Percentiles rank a stretch among this genome's conserved stretches.
These are phyloP conservation scores for Potamarius usumacintae DNA, from an alignment of 2,113 vertebrate species.

Conservation along the genomic window DNA sequence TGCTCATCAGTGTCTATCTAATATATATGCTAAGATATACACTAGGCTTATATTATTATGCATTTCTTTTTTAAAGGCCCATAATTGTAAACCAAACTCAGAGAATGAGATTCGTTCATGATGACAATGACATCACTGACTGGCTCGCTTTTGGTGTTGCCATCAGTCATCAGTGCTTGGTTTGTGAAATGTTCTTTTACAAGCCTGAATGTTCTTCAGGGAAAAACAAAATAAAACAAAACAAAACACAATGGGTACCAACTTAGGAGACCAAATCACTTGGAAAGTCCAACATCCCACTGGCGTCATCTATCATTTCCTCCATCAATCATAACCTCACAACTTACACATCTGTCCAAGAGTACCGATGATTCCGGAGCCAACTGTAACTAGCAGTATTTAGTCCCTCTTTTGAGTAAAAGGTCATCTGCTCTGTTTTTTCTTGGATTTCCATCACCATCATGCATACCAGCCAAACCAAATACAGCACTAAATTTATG, in stretches of 20 bases:
- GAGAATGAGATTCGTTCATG: background rate
- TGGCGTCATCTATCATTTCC: background rate
- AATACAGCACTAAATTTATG: background rate
- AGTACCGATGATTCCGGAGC: background rate
- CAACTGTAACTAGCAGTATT: background rate
- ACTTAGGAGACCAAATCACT: background rate
- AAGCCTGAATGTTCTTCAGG: background rate
- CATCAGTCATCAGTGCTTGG: background rate
- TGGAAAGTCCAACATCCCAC: background rate
- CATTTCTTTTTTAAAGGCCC: background rate
- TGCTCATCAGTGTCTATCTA: conserved; percentile 23
- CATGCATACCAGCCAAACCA: background rate
- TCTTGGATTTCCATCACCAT: background rate
- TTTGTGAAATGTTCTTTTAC: background rate
- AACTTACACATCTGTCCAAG: background rate
- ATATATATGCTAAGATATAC: conserved; percentile 8
- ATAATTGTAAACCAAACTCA: background rate
- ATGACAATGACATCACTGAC: background rate
- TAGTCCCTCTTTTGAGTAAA: background rate
- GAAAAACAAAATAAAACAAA: background rate
- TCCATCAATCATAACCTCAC: background rate
- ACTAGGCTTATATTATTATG: background rate
- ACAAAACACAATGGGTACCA: background rate
- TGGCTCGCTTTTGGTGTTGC: background rate
- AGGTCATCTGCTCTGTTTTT: background rate